Evolutionary conservation across 2,888 invertebrate species (phyloP), one percentile per base, ranked within the genome.

Genomic region (Oscheius sp.): DNA sequence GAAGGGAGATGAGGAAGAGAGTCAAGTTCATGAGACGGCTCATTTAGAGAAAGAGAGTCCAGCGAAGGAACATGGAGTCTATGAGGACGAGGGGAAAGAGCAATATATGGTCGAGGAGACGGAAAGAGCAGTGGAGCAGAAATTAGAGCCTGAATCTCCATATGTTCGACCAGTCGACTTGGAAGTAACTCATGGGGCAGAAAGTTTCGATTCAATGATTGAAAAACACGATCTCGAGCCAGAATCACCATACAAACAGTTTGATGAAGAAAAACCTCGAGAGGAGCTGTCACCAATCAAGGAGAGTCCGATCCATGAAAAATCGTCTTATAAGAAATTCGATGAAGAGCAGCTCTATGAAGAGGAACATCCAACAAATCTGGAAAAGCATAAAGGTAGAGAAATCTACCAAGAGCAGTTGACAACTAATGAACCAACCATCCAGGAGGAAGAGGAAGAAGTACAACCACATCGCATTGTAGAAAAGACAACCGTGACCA

Each of bases 371-470:
- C 41, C 14, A 12, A 14, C 41, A 6, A 14, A 41, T 41, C n/a
- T 41, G 5, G 20, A 41, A 12, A 36, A 20, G 12, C 41, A 41
- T 14, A 41, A 41, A 20, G n/a, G 41, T 14, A 41, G 5, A 41
- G 12, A 20, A 41, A 12, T 41, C 41, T 14, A 20, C 20, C 12
- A 20, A 41, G 20, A 41, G 5, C 41, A 6, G 12, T 17, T 20
- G 3, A 12, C 12, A 6, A 41, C 3, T 2, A 41, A 14, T 6
- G 41, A 41, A 41, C 41, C n/a, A 12, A 3, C 12, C 41, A 6
- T 6, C 12, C 12, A 61, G 3, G 33, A 30, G 17, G 22, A 26
- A 20, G 62, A 66, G 14, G 50, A 72, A 50, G 57, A 62, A 5
- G 32, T 8, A 6, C 33, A 33, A 4, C 20, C 32, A n/a, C 33